These are phyloP conservation scores for Celastrina argiolus DNA, from an alignment of 2,888 invertebrate species.

Conservation along the genomic window DNA sequence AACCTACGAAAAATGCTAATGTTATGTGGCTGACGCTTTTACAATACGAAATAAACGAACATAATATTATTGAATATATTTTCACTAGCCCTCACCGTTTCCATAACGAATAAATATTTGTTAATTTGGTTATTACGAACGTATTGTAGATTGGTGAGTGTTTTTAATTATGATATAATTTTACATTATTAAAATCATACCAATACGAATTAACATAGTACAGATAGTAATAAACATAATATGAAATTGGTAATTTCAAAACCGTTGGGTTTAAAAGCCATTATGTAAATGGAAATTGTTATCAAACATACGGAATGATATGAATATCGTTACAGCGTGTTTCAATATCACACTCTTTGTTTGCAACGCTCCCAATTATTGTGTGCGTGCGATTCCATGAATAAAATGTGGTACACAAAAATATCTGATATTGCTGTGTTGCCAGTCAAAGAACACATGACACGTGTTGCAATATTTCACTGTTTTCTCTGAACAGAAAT, in stretches of 20 bases:
- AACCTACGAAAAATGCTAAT: no score
- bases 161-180: constrained; percentile 4
- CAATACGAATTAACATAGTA: no score
- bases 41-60: no score
- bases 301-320: constrained; percentile 16
- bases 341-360: constrained; percentile 4
- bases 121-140: not conserved
- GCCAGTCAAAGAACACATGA: no score
- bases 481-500: no score
- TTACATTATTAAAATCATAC: no score
- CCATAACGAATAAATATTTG: not conserved
- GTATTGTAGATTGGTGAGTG: not conserved
- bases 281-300: constrained; percentile 30
- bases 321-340: not conserved
- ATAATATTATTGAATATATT: no score
- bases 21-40: no score
- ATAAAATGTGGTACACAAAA: not conserved
- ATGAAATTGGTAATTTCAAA: constrained; percentile 2
- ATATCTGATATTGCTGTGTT: not conserved
- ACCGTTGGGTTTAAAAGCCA: constrained; percentile 17
- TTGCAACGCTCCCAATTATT: not conserved
- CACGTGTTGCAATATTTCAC: no score
- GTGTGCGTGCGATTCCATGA: not conserved
- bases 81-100: no score
- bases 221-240: not conserved